Evolutionary conservation across 2,888 invertebrate species (phyloP).

Genomic region (Pseudococcus longispinus): DNA sequence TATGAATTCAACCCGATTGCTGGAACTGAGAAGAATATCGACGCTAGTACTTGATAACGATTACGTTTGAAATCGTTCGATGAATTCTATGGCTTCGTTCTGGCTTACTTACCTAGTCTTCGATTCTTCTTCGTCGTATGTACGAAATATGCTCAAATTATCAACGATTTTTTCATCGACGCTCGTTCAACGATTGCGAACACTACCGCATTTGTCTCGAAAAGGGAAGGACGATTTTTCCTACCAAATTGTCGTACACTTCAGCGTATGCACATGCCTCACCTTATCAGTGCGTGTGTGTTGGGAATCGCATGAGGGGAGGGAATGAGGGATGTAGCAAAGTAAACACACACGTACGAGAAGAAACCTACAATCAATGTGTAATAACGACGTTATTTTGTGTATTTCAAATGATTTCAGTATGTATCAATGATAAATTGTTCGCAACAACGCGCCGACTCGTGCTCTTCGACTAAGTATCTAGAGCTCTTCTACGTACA

Average conservation of each 20-base stretch:
- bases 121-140: not conserved
- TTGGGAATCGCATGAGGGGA: not conserved
- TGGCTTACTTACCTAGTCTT: not conserved
- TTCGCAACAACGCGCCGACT: slow-evolving; percentile 52
- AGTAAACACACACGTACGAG: not conserved
- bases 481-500: slow-evolving; percentile 38
- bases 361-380: slow-evolving; percentile 6
- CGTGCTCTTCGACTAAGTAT: slow-evolving; percentile 12
- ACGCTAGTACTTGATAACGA: no score
- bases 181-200: not conserved
- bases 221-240: not conserved
- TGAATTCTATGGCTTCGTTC: no score
- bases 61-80: no score
- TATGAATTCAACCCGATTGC: not conserved
- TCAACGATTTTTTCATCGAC: not conserved
- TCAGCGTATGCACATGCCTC: not conserved
- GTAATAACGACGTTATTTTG: slow-evolving; percentile 51
- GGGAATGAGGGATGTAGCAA: not conserved
- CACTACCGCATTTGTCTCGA: not conserved
- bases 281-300: slow-evolving; percentile 3
- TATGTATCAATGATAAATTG: slow-evolving; percentile 50
- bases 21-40: no score
- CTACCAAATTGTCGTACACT: not conserved
- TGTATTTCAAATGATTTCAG: slow-evolving; percentile 56
- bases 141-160: not conserved